Evolutionary conservation across 2,797 vertebrate genomes (phyloP).

Genomic region (Babyrousa celebensis): DNA sequence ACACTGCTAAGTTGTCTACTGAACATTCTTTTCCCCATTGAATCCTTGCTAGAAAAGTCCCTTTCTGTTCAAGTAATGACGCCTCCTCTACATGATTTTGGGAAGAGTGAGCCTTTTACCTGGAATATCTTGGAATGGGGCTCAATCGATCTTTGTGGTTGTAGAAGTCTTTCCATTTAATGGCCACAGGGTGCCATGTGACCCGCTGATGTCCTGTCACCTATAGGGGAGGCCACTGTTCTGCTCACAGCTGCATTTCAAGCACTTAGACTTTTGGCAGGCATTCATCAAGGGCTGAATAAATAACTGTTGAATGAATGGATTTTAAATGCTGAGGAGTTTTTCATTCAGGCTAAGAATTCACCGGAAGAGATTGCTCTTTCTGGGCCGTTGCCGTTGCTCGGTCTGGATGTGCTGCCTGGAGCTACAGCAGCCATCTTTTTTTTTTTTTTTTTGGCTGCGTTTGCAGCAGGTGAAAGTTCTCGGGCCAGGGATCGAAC

Average conservation of each 20-base stretch:
- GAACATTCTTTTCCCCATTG: neutral
- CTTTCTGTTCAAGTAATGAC: neutral
- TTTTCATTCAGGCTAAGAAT: conserved; percentile 12
- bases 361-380: neutral
- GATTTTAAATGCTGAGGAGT: neutral
- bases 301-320: neutral
- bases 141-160: neutral
- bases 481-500: too few species aligned
- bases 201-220: neutral
- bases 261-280: neutral
- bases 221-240: neutral
- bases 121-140: neutral
- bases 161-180: neutral
- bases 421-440: neutral
- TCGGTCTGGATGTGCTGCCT: neutral
- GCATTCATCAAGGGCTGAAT: neutral
- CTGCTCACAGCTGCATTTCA: neutral
- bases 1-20: neutral
- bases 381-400: neutral
- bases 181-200: neutral
- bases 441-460: neutral
- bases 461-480: too few species aligned
- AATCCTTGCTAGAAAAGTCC: conserved; percentile 22
- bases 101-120: neutral
- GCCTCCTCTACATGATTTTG: neutral